A percentile compares a stretch with the other conserved stretches of the same genome.
These are phyloP conservation scores for Lathronympha strigana DNA, from an alignment of 2,888 invertebrate genomes.

Conservation along the genomic window DNA sequence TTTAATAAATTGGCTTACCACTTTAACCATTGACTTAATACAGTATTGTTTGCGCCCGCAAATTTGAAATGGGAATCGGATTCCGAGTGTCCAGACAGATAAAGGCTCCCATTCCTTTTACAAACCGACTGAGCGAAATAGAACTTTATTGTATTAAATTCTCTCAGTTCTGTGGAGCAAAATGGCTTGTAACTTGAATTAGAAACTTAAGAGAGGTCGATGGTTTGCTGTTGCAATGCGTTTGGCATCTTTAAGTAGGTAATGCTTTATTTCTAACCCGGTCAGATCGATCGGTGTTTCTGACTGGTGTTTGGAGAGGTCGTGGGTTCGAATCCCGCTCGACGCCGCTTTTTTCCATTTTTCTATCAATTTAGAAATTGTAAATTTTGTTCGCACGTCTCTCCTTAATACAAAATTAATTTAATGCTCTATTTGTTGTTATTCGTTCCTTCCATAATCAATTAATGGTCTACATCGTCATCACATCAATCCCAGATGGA, in stretches of 20 bases:
- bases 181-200: conserved; percentile 9
- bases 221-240: conserved; percentile 25
- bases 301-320: too few relatives aligned
- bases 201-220: not conserved
- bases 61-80: conserved; percentile 30
- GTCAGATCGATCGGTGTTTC: too few relatives aligned
- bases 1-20: not conserved
- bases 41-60: conserved; percentile 26
- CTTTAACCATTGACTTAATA: conserved; percentile 14
- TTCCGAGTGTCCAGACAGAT: conserved; percentile 24
- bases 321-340: too few relatives aligned
- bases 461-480: too few relatives aligned
- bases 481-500: too few relatives aligned
- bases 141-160: not conserved
- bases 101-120: conserved; percentile 3
- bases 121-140: not conserved
- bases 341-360: too few relatives aligned
- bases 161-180: not conserved
- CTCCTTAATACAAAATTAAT: too few relatives aligned
- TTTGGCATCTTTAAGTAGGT: conserved; percentile 12
- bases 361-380: too few relatives aligned
- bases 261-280: conserved; percentile 11
- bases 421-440: too few relatives aligned
- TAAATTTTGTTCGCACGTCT: too few relatives aligned
- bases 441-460: too few relatives aligned